These are phyloP conservation scores for Siniperca obscura DNA, from an alignment of 2,797 vertebrate species.

Conservation along the genomic window DNA sequence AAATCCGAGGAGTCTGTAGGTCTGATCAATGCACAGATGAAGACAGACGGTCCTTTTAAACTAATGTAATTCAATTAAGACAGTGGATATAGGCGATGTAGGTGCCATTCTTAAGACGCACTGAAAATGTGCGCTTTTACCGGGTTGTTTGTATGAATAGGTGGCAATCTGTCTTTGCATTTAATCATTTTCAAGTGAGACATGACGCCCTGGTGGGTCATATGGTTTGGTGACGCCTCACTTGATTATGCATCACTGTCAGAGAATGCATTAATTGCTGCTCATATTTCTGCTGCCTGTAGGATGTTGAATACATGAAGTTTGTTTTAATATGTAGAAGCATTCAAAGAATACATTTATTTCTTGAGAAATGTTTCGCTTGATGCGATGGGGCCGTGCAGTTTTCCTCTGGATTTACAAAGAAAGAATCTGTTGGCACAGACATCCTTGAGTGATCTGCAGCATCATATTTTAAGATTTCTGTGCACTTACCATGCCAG, in stretches of 20 bases:
- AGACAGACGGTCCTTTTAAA: conserved; percentile 31
- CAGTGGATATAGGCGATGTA: background rate
- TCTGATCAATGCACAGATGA: conserved; percentile 32
- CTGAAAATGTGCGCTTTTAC: conserved; percentile 7
- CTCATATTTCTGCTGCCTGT: conserved; percentile 39
- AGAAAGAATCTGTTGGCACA: background rate
- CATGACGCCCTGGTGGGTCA: conserved; percentile 56
- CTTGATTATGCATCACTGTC: conserved; percentile 56
- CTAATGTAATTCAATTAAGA: conserved; percentile 15
- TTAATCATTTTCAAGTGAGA: conserved; percentile 54
- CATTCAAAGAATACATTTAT: conserved; percentile 1
- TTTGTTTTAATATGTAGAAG: conserved; percentile 21
- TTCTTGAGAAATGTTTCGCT: conserved; percentile 2
- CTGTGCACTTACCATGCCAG: background rate
- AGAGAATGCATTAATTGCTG: conserved; percentile 43
- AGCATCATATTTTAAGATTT: conserved; percentile 12
- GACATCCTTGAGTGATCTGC: background rate
- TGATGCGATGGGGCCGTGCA: background rate
- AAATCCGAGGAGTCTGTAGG: conserved; percentile 31
- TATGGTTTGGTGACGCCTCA: conserved; percentile 55
- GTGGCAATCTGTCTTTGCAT: conserved; percentile 12
- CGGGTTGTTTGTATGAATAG: conserved; percentile 16
- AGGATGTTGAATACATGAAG: conserved; percentile 14
- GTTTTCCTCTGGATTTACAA: background rate
- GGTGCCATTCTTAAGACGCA: background rate